These are phyloP conservation scores for Myotis findleyi DNA, from an alignment of 2,797 vertebrate species.

Conservation along the genomic window DNA sequence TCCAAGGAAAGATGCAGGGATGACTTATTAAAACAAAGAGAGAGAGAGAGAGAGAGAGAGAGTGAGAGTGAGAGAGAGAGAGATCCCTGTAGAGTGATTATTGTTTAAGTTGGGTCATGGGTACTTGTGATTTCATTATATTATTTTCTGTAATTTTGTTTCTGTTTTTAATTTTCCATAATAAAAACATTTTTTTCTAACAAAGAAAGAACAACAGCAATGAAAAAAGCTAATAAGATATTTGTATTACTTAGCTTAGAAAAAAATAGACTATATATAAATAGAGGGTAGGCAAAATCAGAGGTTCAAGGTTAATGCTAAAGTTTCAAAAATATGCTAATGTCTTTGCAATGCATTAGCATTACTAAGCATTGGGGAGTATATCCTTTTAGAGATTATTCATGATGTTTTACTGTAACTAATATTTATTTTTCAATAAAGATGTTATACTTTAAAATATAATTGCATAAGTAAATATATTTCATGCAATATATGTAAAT, in stretches of 20 bases:
- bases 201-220: neutral
- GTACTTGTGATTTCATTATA: neutral
- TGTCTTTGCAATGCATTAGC: neutral
- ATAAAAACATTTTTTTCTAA: neutral
- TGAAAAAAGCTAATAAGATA: neutral
- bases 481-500: neutral
- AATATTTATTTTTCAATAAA: neutral
- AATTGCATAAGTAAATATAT: neutral
- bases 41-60: too few species aligned
- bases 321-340: neutral
- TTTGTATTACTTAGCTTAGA: neutral
- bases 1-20: neutral
- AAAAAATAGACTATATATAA: neutral
- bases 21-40: neutral
- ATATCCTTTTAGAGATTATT: neutral
- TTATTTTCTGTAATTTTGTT: slow-evolving; percentile 25
- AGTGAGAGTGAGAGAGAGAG: neutral
- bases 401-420: neutral
- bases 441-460: neutral
- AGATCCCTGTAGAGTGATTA: neutral
- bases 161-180: neutral
- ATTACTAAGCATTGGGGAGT: neutral
- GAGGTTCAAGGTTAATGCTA: neutral
- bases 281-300: neutral
- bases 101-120: neutral